Base-by-base conservation (phyloP, 2,888 invertebrate species). In the Aspidiotus destructor region DNA sequence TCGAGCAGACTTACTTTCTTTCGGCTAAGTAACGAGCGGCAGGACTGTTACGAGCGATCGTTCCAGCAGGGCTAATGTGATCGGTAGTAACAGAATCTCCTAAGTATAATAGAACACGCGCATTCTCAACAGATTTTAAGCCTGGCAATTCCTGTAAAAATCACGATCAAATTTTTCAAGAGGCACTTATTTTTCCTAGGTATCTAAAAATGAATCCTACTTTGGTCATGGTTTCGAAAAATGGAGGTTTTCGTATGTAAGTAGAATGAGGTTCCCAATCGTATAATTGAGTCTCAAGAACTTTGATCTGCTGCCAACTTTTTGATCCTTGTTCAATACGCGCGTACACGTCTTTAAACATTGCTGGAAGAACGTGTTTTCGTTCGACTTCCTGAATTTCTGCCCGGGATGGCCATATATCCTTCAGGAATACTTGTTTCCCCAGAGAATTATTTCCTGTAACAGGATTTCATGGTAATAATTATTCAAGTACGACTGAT, bases 51-150 rank as follows among this genome's bases (percentile, higher is more conserved):
- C 96, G 81, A 0, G 97, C 92, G 75, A 99, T 99, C 70, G 95
- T 93, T 7, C 98, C 98, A 17, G 98, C 98, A 0, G 98, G 98
- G 2, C 96, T 96, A 72, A 99, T 99, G 79, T 98, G 98, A 80
- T 99, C 98, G 0, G 98, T 98, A 41, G 98, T 99, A 8, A 99
- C 96, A 0, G 95, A 97, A 78, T 99, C 98, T 0, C 94, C 94
- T 71, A 99, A 81, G 74, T 89, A 85, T 0, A 98, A 81, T 40
- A 99, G 80, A 53, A 89, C 92, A 57, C 88, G 82, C 0, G 96
- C 96, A 71, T 85, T 82, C 41, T 79, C 77, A 41, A 97, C 84
- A 10, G 84, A 79, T 70, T 81, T 78, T 0, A 82, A 77, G 1
- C 78, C 74, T 0, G 88, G 86, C 55, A 91, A 76, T 1, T 85